Evolutionary conservation across 1,140 invertebrate species (phyloP).

Genomic region (Drosophila takahashii): DNA sequence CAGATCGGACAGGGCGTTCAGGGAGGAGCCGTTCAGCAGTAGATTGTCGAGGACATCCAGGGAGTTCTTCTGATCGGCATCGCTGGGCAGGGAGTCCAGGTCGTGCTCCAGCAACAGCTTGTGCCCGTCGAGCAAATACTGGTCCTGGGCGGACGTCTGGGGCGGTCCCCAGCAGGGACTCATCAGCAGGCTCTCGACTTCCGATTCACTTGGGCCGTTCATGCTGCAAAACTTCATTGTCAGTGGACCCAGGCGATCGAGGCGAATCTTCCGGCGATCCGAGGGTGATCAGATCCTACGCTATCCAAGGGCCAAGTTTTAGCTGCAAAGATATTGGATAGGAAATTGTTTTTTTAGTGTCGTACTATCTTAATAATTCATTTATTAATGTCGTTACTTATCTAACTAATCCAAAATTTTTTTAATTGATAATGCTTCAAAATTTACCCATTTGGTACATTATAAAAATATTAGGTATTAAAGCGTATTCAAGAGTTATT

Average conservation of each 20-base stretch:
- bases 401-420: too few species aligned
- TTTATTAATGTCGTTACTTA: not conserved
- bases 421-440: too few species aligned
- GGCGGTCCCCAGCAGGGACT: conserved; percentile 84
- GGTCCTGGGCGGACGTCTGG: conserved; percentile 82
- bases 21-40: conserved; percentile 86
- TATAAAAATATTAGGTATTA: too few species aligned
- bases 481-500: too few species aligned
- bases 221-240: conserved; percentile 86
- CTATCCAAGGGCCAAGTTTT: conserved; percentile 21
- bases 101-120: conserved; percentile 83
- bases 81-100: conserved; percentile 81
- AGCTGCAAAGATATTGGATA: not conserved
- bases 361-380: too few species aligned
- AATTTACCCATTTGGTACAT: too few species aligned
- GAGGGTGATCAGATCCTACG: conserved; percentile 3
- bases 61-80: conserved; percentile 85
- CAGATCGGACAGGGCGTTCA: conserved; percentile 90
- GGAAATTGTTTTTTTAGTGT: not conserved
- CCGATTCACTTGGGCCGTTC: conserved; percentile 85
- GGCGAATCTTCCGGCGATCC: conserved; percentile 41
- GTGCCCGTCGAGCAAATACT: conserved; percentile 84
- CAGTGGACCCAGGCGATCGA: conserved; percentile 64
- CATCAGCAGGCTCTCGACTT: conserved; percentile 85
- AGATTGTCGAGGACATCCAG: conserved; percentile 89